These are phyloP conservation scores for Mirounga angustirostris DNA, from an alignment of 2,113 vertebrate species.

Conservation along the genomic window DNA sequence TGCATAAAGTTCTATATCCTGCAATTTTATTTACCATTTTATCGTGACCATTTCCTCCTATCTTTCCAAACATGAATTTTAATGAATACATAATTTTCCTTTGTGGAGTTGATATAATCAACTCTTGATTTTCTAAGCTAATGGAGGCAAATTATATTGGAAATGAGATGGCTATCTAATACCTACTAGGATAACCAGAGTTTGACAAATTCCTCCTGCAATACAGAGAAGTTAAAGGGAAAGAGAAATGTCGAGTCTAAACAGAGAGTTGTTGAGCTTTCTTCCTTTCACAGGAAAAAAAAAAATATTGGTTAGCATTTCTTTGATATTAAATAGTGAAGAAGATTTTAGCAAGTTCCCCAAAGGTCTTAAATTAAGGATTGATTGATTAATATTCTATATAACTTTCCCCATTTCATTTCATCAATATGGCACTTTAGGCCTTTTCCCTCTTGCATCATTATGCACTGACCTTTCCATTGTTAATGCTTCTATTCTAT, in stretches of 20 bases:
- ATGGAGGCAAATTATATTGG: not conserved
- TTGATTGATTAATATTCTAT: slow-evolving; percentile 80
- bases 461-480: slow-evolving; percentile 85
- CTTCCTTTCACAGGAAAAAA: not conserved
- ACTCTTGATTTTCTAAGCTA: slow-evolving; percentile 54
- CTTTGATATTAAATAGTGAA: slow-evolving; percentile 71
- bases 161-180: slow-evolving; percentile 12
- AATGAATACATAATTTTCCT: slow-evolving; percentile 42
- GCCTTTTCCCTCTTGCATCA: slow-evolving; percentile 77
- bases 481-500: slow-evolving; percentile 81
- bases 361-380: slow-evolving; percentile 76
- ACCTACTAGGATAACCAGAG: not conserved
- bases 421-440: slow-evolving; percentile 79
- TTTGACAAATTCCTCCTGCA: slow-evolving; percentile 13
- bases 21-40: slow-evolving; percentile 40
- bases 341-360: slow-evolving; percentile 67
- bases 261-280: not conserved
- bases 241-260: slow-evolving; percentile 54
- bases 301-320: slow-evolving; percentile 63
- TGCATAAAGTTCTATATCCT: not conserved
- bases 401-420: slow-evolving; percentile 72
- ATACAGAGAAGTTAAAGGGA: not conserved
- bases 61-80: slow-evolving; percentile 60
- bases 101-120: slow-evolving; percentile 19
- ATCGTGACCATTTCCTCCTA: not conserved